Percentiles rank a stretch among this genome's conserved stretches.
Conservation (phyloP, 2,888 invertebrate genomes). For the Lobophora halterata region DNA sequence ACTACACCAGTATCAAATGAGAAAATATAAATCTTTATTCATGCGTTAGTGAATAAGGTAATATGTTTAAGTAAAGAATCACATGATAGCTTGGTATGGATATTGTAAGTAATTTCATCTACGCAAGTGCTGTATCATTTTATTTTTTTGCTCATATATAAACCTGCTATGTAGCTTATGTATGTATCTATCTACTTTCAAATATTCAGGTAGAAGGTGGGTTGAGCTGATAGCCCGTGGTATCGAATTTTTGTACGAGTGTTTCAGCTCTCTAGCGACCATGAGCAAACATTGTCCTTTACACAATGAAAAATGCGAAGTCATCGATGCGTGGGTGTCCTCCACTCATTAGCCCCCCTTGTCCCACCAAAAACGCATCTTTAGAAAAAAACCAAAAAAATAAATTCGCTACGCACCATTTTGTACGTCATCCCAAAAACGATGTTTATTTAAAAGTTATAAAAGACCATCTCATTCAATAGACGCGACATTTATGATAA, state of each 20-base stretch:
- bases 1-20: no score
- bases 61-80: no score
- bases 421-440: slow-evolving; percentile 71
- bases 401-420: slow-evolving; percentile 64
- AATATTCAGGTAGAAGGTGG: no score
- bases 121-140: no score
- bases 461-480: slow-evolving; percentile 65
- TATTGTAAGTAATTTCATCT: no score
- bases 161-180: no score
- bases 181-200: no score
- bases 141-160: no score
- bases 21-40: no score
- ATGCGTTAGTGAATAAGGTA: no score
- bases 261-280: slow-evolving; percentile 26
- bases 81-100: no score
- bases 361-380: slow-evolving; percentile 54
- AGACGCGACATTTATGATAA: slow-evolving; percentile 69
- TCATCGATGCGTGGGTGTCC: slow-evolving; percentile 74
- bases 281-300: slow-evolving; percentile 42
- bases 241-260: slow-evolving; percentile 1
- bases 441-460: slow-evolving; percentile 78
- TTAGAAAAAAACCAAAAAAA: slow-evolving; percentile 56
- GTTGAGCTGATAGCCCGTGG: no score
- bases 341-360: slow-evolving; percentile 74
- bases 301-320: slow-evolving; percentile 48